Percentiles rank a stretch among this genome's conserved stretches.
Evolutionary conservation across 1,140 invertebrate species (phyloP).

Genomic region (Phocides pigmalion): DNA sequence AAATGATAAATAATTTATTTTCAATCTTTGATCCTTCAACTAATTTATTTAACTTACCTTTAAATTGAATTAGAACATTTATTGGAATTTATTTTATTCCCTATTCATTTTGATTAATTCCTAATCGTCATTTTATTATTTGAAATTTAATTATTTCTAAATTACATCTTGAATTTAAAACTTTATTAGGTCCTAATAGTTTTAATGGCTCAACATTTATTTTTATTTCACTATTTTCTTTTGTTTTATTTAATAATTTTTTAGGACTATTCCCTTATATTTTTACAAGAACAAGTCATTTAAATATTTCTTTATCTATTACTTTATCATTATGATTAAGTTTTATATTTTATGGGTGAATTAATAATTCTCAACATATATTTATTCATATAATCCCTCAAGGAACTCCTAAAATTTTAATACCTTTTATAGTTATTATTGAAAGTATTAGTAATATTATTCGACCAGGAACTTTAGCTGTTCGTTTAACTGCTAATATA

Average conservation of each 20-base stretch:
- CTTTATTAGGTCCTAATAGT: constrained; percentile 63
- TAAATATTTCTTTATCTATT: constrained; percentile 83
- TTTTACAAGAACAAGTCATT: constrained; percentile 86
- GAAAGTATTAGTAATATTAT: constrained; percentile 86
- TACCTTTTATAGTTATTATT: constrained; percentile 84
- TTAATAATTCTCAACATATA: constrained; percentile 84
- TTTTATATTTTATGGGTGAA: constrained; percentile 85
- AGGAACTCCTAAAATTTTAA: constrained; percentile 83
- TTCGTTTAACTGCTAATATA: constrained; percentile 84
- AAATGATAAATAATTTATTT: constrained; percentile 85
- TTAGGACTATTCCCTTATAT: constrained; percentile 87
- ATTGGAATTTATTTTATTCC: constrained; percentile 78
- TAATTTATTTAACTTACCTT: constrained; percentile 68
- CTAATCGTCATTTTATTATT: constrained; percentile 73
- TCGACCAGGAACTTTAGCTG: constrained; percentile 86
- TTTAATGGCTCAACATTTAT: constrained; percentile 76
- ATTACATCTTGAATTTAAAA: constrained; percentile 83
- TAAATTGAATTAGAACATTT: constrained; percentile 84
- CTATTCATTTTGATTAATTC: constrained; percentile 78
- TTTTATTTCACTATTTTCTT: constrained; percentile 83
- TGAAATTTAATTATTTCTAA: constrained; percentile 75
- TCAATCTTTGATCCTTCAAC: constrained; percentile 83
- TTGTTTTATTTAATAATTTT: constrained; percentile 86
- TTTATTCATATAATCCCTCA: constrained; percentile 86
- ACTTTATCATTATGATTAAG: constrained; percentile 85